Evolutionary conservation across 2,113 vertebrate genomes (phyloP).

Genomic region (Pseudorectes ferrugineus): DNA sequence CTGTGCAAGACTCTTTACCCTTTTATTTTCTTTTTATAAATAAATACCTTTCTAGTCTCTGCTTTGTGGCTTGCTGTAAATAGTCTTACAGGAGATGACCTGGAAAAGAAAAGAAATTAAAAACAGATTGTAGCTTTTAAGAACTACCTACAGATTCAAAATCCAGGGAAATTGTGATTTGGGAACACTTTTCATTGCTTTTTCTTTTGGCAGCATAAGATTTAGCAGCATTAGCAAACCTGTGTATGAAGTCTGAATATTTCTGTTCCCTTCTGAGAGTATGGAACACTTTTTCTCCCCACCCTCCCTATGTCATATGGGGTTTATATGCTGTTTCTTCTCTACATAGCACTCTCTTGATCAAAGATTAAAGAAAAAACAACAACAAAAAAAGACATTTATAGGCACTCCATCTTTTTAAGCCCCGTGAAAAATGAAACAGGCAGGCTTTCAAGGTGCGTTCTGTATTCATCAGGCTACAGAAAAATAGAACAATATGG

Average conservation of each 20-base stretch:
- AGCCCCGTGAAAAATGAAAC: neutral
- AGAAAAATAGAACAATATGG: constrained; percentile 1
- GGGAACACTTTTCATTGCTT: neutral
- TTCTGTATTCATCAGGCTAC: neutral
- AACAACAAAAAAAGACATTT: neutral
- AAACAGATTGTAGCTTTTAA: neutral
- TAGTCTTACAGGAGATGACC: neutral
- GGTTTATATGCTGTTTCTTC: neutral
- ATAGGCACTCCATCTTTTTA: neutral
- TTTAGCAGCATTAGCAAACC: neutral
- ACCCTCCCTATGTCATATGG: neutral
- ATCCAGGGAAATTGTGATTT: neutral
- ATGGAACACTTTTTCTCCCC: neutral
- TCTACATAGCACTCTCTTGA: neutral
- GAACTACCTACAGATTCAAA: neutral
- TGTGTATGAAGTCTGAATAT: neutral
- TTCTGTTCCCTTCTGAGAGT: neutral
- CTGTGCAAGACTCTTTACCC: neutral
- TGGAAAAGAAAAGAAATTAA: neutral
- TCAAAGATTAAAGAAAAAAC: neutral
- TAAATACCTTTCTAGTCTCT: neutral
- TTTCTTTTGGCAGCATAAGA: neutral
- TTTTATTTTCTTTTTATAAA: neutral
- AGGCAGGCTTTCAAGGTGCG: neutral
- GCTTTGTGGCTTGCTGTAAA: neutral